Evolutionary conservation across 2,888 invertebrate species (phyloP), one percentile per base, ranked within the genome.

Genomic region (Drosophila paranaensis): DNA sequence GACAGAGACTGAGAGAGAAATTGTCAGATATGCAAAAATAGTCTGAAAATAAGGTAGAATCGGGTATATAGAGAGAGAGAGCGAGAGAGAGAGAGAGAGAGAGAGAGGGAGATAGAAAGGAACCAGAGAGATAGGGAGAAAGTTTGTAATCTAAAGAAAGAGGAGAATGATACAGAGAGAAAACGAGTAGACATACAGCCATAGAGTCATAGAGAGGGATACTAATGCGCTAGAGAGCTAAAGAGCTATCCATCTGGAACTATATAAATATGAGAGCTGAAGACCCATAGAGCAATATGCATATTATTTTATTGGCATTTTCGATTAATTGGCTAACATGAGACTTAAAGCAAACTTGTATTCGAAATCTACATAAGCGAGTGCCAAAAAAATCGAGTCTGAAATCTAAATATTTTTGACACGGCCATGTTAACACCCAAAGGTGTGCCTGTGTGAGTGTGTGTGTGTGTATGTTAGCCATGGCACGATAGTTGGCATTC

Each of bases 401-500:
- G 6, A 1, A 65, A 45, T 65, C 51, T n/a, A 14, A 53, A 33
- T 48, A 16, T n/a, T 48, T 46, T 54, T 54, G 25, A 58, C 58
- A 48, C 30, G 3, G 48, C 35, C 37, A 25, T 25, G 50, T 53
- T 30, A 30, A 51, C 51, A 66, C 33, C 10, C 25, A 2, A n/a
- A 20, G 45, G 10, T 43, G 9, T 55, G 33, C 40, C 6, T 35
- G 20, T 61, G 39, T 48, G 50, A 56, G 55, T 57, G 50, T 60
- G 55, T 60, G 39, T 48, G 50, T 53, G 55, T 57, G 50, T 60
- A 51, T 60, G 56, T 63, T 65, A 30, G 40, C 61, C 69, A 58
- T 64, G 39, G 77, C 74, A 65, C 77, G 66, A 69, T 77, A 55
- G 50, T 60, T 70, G 62, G 61, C 37, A 37, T 71, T 61, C 56